Base-by-base conservation (phyloP, 1,140 invertebrate species). In the Bradynema listronoti region DNA sequence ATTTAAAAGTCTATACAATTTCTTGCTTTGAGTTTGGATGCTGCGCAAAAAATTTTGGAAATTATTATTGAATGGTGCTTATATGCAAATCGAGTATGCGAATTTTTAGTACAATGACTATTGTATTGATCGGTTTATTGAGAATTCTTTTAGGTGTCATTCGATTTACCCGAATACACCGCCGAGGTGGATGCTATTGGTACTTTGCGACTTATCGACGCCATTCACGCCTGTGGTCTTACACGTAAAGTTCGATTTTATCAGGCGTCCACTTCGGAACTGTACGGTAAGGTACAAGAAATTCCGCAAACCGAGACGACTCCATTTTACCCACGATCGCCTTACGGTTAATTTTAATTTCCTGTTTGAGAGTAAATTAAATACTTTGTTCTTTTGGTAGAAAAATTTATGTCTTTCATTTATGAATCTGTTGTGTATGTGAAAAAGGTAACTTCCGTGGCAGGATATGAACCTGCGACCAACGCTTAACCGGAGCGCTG, bases 121-220 rank as follows among this genome's bases (percentile, higher is more conserved):
- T n/a, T n/a, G n/a, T n/a, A n/a, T n/a, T n/a, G n/a, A n/a, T n/a
- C n/a, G n/a, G n/a, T n/a, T 49, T 24, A 60, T 45, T 43, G 27
- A 24, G 29, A 50, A 58, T 50, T 61, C 70, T 24, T 42, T 25
- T 66, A 88, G 87, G 86, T 89, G 29, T 90, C 88, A 0, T 99
- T 99, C 79, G 93, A 99, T 77, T 81, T 99, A 62, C 92, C 90
- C 70, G 94, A 99, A 81, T 99, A 99, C 73, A 99, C 95, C 2
- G 92, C 93, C 0, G 92, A 96, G 83, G 94, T 99, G 7, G 93
- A 98, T 81, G 95, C 88, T 4, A 84, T 99, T n/a, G 95, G 95
- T 9, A 95, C 92, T 0, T 82, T 99, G 4, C 82, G 94, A 64
- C 80, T 99, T 11, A 80, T 99, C 43, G 94, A 99, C 79, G 95